Base-by-base conservation (phyloP, 1,140 invertebrate species). In the Sipha flava region DNA sequence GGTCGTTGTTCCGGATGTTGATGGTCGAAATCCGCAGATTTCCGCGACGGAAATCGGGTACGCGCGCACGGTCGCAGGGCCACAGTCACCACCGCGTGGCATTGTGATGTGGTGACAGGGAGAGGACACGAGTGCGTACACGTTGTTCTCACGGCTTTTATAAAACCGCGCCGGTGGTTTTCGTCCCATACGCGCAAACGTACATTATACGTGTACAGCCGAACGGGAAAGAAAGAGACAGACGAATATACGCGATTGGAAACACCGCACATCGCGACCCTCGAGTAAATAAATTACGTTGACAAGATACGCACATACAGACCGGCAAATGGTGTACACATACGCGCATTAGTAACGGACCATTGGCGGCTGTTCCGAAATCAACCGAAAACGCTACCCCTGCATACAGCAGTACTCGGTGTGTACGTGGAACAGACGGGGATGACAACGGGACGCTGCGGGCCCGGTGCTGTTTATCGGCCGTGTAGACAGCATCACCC, bases 391-490 rank as follows among this genome's bases (percentile, higher is more conserved):
- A 54, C 12, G 26, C n/a, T n/a, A n/a, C n/a, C n/a, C n/a, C n/a
- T n/a, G n/a, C n/a, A n/a, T n/a, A n/a, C n/a, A n/a, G n/a, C n/a
- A n/a, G n/a, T n/a, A n/a, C n/a, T n/a, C n/a, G n/a, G n/a, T n/a
- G n/a, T n/a, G n/a, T n/a, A n/a, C n/a, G n/a, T n/a, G n/a, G n/a
- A n/a, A n/a, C n/a, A n/a, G n/a, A n/a, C n/a, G n/a, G n/a, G n/a
- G n/a, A n/a, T n/a, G n/a, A n/a, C n/a, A n/a, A n/a, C n/a, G n/a
- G n/a, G n/a, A n/a, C 12, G 43, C 45, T 10, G 45, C n/a, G 29
- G 49, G 72, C 47, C 72, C 47, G 72, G 72, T 57, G 49, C 72
- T 75, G 40, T 75, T 75, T 57, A 75, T 75, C 49, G 49, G 31
- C 49, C 31, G 72, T 75, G 52, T 57, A 54, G 49, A 75, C 72